A percentile compares a stretch with the other conserved stretches of the same genome.
Conservation (phyloP, 2,797 vertebrate genomes). For the Melanogrammus aeglefinus region DNA sequence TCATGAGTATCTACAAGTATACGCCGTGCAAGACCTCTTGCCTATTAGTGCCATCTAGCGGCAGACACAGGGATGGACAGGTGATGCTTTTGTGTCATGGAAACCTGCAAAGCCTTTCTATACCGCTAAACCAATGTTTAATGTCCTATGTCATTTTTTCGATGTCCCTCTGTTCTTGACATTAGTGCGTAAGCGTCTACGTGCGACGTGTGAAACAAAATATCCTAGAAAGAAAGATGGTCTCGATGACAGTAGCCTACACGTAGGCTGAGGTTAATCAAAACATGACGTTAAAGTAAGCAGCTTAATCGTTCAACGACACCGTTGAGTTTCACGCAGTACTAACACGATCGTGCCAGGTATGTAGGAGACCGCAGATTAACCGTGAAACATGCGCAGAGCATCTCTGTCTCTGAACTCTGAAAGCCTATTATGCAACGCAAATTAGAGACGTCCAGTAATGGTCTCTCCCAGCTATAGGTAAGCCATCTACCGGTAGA, state of each 20-base stretch:
- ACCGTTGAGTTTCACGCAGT: not conserved
- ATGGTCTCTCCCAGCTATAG: slow-evolving; percentile 25
- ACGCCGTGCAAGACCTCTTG: not conserved
- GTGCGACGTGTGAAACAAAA: not conserved
- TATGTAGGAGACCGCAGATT: slow-evolving; percentile 42
- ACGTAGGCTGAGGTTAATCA: not conserved
- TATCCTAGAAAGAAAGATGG: not conserved
- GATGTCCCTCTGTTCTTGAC: not conserved
- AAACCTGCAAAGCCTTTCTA: not conserved
- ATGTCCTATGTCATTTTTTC: not conserved
- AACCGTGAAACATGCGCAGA: slow-evolving; percentile 54
- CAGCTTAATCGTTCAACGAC: not conserved
- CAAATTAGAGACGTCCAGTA: slow-evolving; percentile 40
- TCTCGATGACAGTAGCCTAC: not conserved
- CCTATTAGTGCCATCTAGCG: slow-evolving; percentile 39
- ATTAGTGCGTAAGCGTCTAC: not conserved
- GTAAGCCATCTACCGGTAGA: slow-evolving; percentile 5
- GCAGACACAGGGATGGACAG: slow-evolving; percentile 9
- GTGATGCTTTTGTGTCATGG: not conserved
- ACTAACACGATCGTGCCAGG: slow-evolving; percentile 25
- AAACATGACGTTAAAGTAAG: not conserved
- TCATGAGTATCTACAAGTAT: not conserved
- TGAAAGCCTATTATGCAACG: slow-evolving; percentile 66
- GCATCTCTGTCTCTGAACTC: slow-evolving; percentile 36
- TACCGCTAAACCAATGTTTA: too few relatives aligned